Base-by-base conservation (phyloP, 2,888 invertebrate genomes). In the Crematogaster levior region DNA sequence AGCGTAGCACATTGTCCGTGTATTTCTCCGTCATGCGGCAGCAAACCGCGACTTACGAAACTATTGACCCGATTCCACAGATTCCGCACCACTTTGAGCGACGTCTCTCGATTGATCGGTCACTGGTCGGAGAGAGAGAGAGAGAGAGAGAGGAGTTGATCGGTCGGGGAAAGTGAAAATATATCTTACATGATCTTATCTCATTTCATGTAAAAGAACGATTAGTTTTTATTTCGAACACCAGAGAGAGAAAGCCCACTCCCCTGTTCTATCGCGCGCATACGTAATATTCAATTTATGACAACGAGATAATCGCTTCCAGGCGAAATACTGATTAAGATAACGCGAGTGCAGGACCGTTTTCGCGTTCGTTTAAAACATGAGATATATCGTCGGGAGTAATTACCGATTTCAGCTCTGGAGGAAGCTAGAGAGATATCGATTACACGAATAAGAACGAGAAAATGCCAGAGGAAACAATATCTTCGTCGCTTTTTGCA, bases 401-500 rank as follows among this genome's bases (percentile, higher is more conserved):
- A 77, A 77, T 77, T 53, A 43, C 30, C 27, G 63, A 56, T 77
- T 77, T 68, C 51, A 37, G n/a, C n/a, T 75, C 43, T 15, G 65
- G 27, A 37, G 65, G 48, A 51, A 65, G 51, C 15, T n/a, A n/a
- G 37, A 37, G 40, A 24, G 51, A 63, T 61, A 79, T 73, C 82
- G 65, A 66, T 82, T 70, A 30, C 34, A n/a, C 9, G 27, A 46
- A 51, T 65, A 56, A 70, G 63, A 79, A 34, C 34, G 24, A 24
- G 30, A 37, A 65, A 56, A 40, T 40, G 24, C 3, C 3, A 15
- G 30, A 27, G 48, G 66, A 63, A 88, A 86, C 79, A 80, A 81
- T 85, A 86, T 60, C 51, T 66, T 40, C 12, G 46, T 37, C 24
- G 65, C 61, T 87, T 89, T 87, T 89, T 84, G 86, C 89, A 75